phyloP scores from a whole-genome alignment of 2,113 vertebrate species.

The Phycodurus eques region DNA sequence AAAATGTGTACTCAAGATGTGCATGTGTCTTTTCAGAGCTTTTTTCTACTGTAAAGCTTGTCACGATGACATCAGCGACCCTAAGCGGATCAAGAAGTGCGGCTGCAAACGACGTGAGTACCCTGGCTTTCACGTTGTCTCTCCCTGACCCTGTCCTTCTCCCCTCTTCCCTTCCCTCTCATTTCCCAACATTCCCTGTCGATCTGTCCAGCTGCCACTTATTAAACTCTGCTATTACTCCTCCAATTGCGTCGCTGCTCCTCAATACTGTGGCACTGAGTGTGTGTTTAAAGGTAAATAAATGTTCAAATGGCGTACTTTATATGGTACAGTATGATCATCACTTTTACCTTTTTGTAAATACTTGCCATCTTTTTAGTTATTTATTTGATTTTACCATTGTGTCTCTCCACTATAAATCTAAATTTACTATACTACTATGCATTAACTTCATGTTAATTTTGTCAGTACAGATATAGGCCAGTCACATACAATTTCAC shows the following conservation, averaged over 20 bases:
- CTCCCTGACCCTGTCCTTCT: neutral
- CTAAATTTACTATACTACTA: neutral
- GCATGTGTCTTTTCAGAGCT: slow-evolving; percentile 82
- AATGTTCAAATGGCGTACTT: slow-evolving; percentile 15
- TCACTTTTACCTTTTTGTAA: slow-evolving; percentile 16
- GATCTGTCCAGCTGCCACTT: slow-evolving; percentile 6
- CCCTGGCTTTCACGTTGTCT: slow-evolving; percentile 15
- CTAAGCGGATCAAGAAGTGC: slow-evolving; percentile 99
- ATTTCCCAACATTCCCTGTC: slow-evolving; percentile 9
- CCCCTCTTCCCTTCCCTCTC: slow-evolving; percentile 6
- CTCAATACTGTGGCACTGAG: slow-evolving; percentile 27
- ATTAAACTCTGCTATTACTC: slow-evolving; percentile 15
- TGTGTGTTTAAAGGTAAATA: slow-evolving; percentile 30
- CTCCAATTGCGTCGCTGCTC: slow-evolving; percentile 29
- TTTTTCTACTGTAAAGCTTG: slow-evolving; percentile 99
- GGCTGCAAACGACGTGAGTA: slow-evolving; percentile 99
- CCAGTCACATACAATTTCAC: neutral
- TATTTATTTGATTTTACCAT: slow-evolving; percentile 21
- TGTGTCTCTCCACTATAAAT: slow-evolving; percentile 1
- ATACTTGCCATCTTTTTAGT: slow-evolving; percentile 23
- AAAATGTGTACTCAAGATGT: neutral
- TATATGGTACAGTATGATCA: slow-evolving; percentile 35
- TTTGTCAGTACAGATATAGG: too few species aligned
- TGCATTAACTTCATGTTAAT: neutral
- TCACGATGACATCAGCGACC: slow-evolving; percentile 99